Base-by-base conservation (phyloP, 2,888 invertebrate species). In the Holacanthella duospinosa region DNA sequence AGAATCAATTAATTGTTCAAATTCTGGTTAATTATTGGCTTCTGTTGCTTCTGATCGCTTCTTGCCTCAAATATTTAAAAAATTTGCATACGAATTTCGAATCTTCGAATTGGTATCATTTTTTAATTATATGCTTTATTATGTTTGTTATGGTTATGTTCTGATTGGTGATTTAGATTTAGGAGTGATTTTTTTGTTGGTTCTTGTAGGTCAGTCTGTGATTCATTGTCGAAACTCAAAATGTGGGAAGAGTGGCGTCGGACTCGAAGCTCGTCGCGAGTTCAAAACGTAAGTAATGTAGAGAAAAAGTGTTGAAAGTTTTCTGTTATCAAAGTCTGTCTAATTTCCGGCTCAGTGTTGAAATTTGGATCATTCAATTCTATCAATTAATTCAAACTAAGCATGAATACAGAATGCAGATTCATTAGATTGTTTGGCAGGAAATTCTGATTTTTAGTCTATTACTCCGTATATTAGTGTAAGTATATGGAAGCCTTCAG, bases 191-290 rank as follows among this genome's bases (percentile, higher is more conserved):
- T 53, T n/a, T 21, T 12, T 53, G n/a, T 53, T 27, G 6, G 9
- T 55, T 55, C 21, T 25, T 25, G 3, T 19, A 57, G 57, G 57
- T 29, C 29, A 29, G 19, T 28, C 57, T 48, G 48, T 48, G 29
- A 57, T 57, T 21, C 29, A 57, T 4, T 57, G 57, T 29, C 57
- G 57, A 29, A 88, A 88, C 79, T 86, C 87, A 71, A 87, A 88
- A 77, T 92, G 93, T 79, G 82, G 82, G 72, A 85, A 86, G 63
- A 83, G 85, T 64, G 82, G 88, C 57, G 84, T 83, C 1, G 77
- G 87, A 63, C 80, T 83, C 64, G 87, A 90, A 73, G 94, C 94
- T 66, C 86, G 88, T 71, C 82, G 68, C 24, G 64, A 66, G 43
- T 66, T 66, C 61, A 66, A 65, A 44, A 48, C 48, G 21, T 36